Conservation (phyloP, 1,140 invertebrate species). For the Octopus sinensis region DNA sequence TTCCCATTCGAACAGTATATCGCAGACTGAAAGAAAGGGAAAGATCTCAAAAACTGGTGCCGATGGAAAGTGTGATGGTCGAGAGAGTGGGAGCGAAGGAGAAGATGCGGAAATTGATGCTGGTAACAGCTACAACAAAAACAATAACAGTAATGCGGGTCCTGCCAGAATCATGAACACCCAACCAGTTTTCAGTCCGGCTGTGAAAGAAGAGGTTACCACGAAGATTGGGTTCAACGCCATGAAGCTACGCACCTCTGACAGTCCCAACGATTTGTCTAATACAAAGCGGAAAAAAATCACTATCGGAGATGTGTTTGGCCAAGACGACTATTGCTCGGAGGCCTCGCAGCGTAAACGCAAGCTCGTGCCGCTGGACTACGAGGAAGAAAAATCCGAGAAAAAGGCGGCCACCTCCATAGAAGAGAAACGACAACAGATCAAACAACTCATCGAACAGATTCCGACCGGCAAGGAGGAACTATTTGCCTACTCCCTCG, state of each 20-base stretch:
- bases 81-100: no score
- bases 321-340: conserved; percentile 70
- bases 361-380: conserved; percentile 74
- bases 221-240: conserved; percentile 42
- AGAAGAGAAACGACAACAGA: conserved; percentile 93
- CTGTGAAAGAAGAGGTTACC: conserved; percentile 35
- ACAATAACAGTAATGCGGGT: background rate
- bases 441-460: conserved; percentile 90
- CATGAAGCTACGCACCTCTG: conserved; percentile 43
- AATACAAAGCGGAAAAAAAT: conserved; percentile 68
- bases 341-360: conserved; percentile 66
- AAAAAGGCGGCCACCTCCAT: conserved; percentile 63
- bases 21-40: no score
- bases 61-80: no score
- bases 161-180: background rate
- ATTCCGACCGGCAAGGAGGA: conserved; percentile 96
- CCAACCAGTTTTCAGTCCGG: conserved; percentile 32
- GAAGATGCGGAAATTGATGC: background rate
- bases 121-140: background rate
- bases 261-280: conserved; percentile 25
- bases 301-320: conserved; percentile 85
- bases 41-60: background rate
- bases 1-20: conserved; percentile 17
- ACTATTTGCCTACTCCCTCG: conserved; percentile 88
- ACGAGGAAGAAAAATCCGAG: conserved; percentile 28